Evolutionary conservation across 2,888 invertebrate species (phyloP).

Genomic region (Helleia helle): DNA sequence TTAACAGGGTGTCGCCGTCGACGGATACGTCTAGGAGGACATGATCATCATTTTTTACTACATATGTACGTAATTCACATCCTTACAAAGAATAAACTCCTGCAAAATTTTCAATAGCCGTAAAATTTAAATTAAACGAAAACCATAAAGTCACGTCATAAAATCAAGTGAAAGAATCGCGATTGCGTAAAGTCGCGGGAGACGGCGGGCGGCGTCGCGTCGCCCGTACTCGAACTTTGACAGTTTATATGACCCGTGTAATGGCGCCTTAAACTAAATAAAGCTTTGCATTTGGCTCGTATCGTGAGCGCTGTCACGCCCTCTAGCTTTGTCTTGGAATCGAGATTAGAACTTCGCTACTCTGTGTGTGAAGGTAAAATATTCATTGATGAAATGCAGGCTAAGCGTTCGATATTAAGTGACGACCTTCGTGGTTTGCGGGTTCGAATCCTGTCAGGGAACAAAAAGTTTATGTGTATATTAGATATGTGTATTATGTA

Average conservation of each 20-base stretch:
- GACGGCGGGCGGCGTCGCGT: slow-evolving; percentile 32
- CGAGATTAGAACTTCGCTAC: slow-evolving; percentile 45
- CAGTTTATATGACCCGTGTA: slow-evolving; percentile 73
- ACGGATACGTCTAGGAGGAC: too few relatives aligned
- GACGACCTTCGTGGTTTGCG: too few relatives aligned
- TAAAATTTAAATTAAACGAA: slow-evolving; percentile 8
- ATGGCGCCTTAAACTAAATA: slow-evolving; percentile 70
- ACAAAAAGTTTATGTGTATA: too few relatives aligned
- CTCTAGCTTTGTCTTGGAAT: slow-evolving; percentile 48
- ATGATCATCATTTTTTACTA: too few relatives aligned
- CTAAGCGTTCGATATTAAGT: too few relatives aligned
- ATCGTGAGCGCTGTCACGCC: slow-evolving; percentile 38
- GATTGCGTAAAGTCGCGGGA: slow-evolving; percentile 36
- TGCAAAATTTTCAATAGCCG: background rate
- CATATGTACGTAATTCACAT: too few relatives aligned
- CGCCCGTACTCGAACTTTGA: slow-evolving; percentile 59
- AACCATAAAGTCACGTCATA: slow-evolving; percentile 15
- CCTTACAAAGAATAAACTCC: too few relatives aligned
- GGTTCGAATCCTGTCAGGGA: too few relatives aligned
- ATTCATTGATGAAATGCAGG: background rate
- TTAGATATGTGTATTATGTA: too few relatives aligned
- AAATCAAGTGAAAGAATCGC: slow-evolving; percentile 38
- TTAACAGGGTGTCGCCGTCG: too few relatives aligned
- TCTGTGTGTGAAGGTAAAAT: slow-evolving; percentile 10
- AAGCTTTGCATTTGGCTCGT: slow-evolving; percentile 64